Evolutionary conservation across 2,888 invertebrate species (phyloP).

Genomic region (Tenodera sinensis): DNA sequence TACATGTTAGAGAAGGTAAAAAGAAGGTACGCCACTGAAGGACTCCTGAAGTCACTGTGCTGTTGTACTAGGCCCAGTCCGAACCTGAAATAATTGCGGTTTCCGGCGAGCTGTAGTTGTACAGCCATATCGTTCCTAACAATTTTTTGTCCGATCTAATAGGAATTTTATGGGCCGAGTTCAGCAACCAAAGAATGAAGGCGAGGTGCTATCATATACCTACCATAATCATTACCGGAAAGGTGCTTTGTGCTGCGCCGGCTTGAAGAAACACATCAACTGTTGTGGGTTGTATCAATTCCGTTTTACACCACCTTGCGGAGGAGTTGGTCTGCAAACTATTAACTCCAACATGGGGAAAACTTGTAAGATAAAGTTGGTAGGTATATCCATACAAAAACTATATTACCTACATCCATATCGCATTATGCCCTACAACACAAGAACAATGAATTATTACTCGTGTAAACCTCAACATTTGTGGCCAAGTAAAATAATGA

Average conservation of each 20-base stretch:
- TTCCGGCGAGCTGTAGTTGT: not conserved
- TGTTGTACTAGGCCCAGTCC: not conserved
- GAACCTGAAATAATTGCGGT: not conserved
- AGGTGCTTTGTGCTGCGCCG: not conserved
- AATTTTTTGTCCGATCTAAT: not conserved
- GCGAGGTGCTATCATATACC: not conserved
- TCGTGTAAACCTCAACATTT: too few species aligned
- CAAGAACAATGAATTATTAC: too few species aligned
- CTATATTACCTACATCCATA: too few species aligned
- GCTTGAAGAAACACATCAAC: not conserved
- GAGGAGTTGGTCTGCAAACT: not conserved
- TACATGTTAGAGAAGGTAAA: too few species aligned
- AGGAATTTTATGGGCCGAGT: not conserved
- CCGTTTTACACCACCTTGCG: not conserved
- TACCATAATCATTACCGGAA: not conserved
- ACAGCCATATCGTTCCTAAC: not conserved
- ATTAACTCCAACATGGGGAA: not conserved
- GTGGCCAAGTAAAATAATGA: too few species aligned
- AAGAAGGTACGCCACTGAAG: not conserved
- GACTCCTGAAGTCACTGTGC: not conserved
- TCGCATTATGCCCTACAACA: too few species aligned
- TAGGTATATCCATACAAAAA: too few species aligned
- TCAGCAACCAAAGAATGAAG: not conserved
- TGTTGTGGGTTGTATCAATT: not conserved
- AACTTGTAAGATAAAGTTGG: too few species aligned